phyloP scores from a whole-genome alignment of 2,797 vertebrate species.

The Kryptolebias ocellatus region DNA sequence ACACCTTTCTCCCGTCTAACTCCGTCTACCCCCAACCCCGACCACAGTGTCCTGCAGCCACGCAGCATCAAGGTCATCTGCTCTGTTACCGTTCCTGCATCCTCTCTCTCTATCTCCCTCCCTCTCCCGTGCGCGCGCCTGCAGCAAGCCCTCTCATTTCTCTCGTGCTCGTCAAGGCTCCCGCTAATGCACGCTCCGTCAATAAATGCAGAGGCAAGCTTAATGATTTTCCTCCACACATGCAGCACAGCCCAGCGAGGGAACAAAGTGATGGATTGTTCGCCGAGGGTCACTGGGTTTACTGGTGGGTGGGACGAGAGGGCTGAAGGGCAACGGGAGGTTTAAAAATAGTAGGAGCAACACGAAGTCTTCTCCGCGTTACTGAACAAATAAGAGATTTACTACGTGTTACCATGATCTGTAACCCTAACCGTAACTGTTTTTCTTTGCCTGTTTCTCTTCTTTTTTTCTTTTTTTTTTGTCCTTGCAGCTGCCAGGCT shows the following conservation, averaged over 20 bases:
- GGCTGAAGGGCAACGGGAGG: slow-evolving; percentile 38
- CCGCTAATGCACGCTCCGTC: slow-evolving; percentile 24
- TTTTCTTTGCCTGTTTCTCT: slow-evolving; percentile 2
- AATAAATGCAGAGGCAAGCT: slow-evolving; percentile 39
- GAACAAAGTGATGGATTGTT: slow-evolving; percentile 69
- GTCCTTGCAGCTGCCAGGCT: slow-evolving; percentile 21
- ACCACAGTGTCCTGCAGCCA: slow-evolving; percentile 53
- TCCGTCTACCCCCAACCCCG: slow-evolving; percentile 27
- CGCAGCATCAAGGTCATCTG: slow-evolving; percentile 78
- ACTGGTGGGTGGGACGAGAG: slow-evolving; percentile 61
- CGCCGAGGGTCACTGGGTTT: slow-evolving; percentile 66
- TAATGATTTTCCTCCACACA: slow-evolving; percentile 29
- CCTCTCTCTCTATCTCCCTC: slow-evolving; percentile 19
- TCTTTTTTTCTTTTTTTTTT: slow-evolving; percentile 19
- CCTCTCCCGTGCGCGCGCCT: not conserved
- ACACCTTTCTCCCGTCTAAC: slow-evolving; percentile 42
- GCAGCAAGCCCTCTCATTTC: not conserved
- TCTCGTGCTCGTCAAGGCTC: slow-evolving; percentile 3
- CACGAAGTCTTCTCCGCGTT: slow-evolving; percentile 27
- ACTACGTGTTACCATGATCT: not conserved
- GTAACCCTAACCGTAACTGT: not conserved
- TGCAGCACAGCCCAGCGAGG: not conserved
- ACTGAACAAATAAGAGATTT: slow-evolving; percentile 23
- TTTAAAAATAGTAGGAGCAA: slow-evolving; percentile 32
- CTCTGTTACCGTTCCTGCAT: slow-evolving; percentile 48